Base-by-base conservation (phyloP, 2,113 vertebrate genomes). In the Perca fluviatilis region DNA sequence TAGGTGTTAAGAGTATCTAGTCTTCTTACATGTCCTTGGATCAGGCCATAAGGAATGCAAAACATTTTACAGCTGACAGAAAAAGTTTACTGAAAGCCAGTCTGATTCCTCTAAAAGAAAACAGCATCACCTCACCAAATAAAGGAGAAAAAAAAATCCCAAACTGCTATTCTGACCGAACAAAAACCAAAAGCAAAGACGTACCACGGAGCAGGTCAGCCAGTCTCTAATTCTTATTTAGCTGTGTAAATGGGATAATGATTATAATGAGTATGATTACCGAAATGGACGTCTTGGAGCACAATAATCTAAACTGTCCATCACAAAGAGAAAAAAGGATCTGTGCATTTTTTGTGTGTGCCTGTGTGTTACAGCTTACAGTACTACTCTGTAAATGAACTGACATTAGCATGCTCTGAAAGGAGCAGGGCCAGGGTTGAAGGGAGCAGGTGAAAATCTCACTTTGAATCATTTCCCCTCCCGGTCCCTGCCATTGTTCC, bases 391-490 rank as follows among this genome's bases (percentile, higher is more conserved):
- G 84, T 89, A 94, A 94, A 93, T 91, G 91, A 92, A 90, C 88
- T 79, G 90, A 87, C 91, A 95, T 95, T 95, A 94, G 94, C 94
- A 95, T 95, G 86, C 83, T 80, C 84, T 95, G 94, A 95, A 94
- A 93, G 88, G 91, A 92, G 85, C 65, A 50, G 88, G 69, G 86
- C 89, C 61, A 21, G 81, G 91, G 89, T 81, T 90, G 88, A 93
- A 92, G 94, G 86, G 92, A 93, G 92, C 94, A 95, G 94, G 94
- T 95, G 94, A 95, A 95, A 94, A 92, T 89, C 91, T 91, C 91
- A 93, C 94, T 95, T 94, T 93, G 92, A 94, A 94, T 94, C 92
- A 93, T 94, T 94, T 95, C 89, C 90, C 93, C 92, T 92, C 92
- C 90, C 89, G 82, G 85, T 94, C 90, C 78, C 79, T 27, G 75